Evolutionary conservation across 2,797 vertebrate species (phyloP), one percentile per base, ranked within the genome.

Genomic region (Cercopithecus hamlyni): DNA sequence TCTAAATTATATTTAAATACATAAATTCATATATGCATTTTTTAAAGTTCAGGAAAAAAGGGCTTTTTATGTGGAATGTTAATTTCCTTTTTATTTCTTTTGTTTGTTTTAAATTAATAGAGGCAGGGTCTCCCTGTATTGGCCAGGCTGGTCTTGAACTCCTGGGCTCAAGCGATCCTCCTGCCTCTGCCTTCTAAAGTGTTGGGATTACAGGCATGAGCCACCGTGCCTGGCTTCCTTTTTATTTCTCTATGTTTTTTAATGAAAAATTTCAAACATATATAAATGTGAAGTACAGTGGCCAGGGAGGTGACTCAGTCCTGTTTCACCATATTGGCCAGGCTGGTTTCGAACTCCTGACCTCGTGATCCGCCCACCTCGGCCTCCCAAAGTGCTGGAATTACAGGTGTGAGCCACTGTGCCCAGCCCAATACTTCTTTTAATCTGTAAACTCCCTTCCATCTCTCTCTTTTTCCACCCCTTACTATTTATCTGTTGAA

Each of bases 191-290:
- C 50, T 55, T 12, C 77, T 50, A 36, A 26, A 80, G 22, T 55
- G 48, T 50, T 80, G 22, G n/a, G 50, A 55, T 80, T 55, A 36
- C 50, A 80, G 77, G 50, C 36, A 45, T 55, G 22, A 80, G n/a
- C 48, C n/a, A 36, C 26, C 17, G 5, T 19, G 17, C 30, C 43
- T 10, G 17, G 17, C 75, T 30, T 77, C 10, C 7, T 91, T 77
- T 81, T 94, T 61, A 77, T 93, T 95, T 94, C 22, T 93, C 30
- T 80, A 0, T 83, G 19, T 90, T 86, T 50, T 76, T 5, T 96
- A 89, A 43, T 36, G 19, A 77, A 94, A 88, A 90, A 4, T 87
- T 90, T 84, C 10, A 97, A 91, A 85, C 27, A 88, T 64, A 64
- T 2, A 27, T 26, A 64, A 39, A 61, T 88, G 14, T 55, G 90